Conservation (phyloP, 2,888 invertebrate species). For the Ametastegia equiseti region DNA sequence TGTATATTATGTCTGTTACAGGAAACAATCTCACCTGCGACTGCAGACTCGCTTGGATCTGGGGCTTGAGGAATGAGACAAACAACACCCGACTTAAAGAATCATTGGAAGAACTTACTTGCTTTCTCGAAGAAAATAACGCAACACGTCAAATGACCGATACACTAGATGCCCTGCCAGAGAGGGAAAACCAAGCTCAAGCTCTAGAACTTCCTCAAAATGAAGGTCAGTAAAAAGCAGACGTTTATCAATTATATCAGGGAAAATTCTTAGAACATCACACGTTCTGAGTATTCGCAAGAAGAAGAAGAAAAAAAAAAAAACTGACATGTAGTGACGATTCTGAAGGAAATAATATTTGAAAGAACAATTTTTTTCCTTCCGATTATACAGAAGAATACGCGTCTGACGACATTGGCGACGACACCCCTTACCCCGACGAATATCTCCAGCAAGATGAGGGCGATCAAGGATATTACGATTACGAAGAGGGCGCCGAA, state of each 20-base stretch:
- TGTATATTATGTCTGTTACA: constrained; percentile 77
- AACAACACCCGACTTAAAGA: constrained; percentile 83
- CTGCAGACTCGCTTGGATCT: constrained; percentile 90
- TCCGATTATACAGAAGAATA: constrained; percentile 61
- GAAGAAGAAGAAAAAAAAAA: background rate
- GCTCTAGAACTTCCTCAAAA: constrained; percentile 67
- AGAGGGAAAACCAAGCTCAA: constrained; percentile 65
- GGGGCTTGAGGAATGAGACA: constrained; percentile 85
- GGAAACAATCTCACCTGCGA: constrained; percentile 91
- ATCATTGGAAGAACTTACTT: constrained; percentile 84
- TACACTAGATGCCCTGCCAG: constrained; percentile 55
- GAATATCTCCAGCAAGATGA: constrained; percentile 58
- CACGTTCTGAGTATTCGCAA: background rate
- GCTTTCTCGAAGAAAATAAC: constrained; percentile 80
- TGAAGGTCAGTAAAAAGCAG: constrained; percentile 60
- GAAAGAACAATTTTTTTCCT: constrained; percentile 42
- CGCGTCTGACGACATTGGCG: constrained; percentile 59
- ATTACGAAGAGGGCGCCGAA: constrained; percentile 55
- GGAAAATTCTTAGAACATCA: background rate
- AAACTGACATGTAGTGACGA: no score
- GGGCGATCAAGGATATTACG: constrained; percentile 58
- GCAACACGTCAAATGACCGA: constrained; percentile 63
- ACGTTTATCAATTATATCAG: background rate
- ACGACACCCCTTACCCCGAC: constrained; percentile 59
- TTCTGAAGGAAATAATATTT: background rate